phyloP scores from a whole-genome alignment of 2,113 vertebrate genomes.

The Balaenoptera acutorostrata region DNA sequence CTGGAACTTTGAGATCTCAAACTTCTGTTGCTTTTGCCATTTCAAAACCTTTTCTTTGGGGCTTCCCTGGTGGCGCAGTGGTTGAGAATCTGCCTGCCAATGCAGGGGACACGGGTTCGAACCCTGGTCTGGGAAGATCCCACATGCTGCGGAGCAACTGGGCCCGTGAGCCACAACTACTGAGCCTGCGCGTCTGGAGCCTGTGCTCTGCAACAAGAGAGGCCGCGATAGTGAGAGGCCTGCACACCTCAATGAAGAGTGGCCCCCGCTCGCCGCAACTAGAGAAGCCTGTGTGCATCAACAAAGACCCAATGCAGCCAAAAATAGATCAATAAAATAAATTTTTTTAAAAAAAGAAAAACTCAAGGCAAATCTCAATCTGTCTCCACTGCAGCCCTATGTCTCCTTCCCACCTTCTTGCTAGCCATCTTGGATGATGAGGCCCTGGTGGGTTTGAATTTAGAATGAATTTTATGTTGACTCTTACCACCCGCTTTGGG shows the following conservation, averaged over 20 bases:
- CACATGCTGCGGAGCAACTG: too few relatives aligned
- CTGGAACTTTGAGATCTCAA: slow-evolving; percentile 57
- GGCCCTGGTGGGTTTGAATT: background rate
- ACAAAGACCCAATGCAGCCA: too few relatives aligned
- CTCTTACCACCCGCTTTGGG: background rate
- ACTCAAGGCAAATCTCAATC: background rate
- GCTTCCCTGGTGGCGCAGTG: too few relatives aligned
- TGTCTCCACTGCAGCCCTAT: background rate
- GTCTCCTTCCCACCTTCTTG: background rate
- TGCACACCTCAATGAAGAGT: accelerated
- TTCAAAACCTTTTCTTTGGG: slow-evolving; percentile 66
- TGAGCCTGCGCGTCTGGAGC: too few relatives aligned
- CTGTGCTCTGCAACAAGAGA: too few relatives aligned
- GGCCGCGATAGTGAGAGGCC: too few relatives aligned
- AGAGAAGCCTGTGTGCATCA: too few relatives aligned
- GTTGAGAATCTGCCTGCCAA: too few relatives aligned
- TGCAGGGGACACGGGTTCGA: too few relatives aligned
- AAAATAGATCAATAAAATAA: too few relatives aligned
- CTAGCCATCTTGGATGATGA: background rate
- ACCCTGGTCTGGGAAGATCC: too few relatives aligned
- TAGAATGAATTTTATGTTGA: background rate
- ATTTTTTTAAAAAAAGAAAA: background rate
- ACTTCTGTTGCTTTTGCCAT: slow-evolving; percentile 68
- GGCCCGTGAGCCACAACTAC: too few relatives aligned
- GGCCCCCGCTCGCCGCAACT: accelerated